Conservation (phyloP, 2,888 invertebrate genomes). For the Meteorus colon region DNA sequence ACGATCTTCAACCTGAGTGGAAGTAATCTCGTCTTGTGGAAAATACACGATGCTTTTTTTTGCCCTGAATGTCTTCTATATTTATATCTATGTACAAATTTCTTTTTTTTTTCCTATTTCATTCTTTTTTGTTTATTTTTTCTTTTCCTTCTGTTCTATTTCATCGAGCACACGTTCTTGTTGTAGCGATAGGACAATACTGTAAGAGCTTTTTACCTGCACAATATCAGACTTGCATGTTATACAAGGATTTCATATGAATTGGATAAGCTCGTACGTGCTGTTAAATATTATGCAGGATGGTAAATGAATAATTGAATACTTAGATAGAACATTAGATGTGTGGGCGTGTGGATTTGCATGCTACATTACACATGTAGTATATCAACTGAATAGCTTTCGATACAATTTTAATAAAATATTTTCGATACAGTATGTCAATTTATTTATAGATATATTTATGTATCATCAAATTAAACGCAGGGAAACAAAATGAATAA, state of each 20-base stretch:
- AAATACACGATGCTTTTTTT: background rate
- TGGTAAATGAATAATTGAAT: constrained; percentile 62
- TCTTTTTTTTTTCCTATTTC: background rate
- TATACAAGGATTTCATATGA: background rate
- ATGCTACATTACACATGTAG: background rate
- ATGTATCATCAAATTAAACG: no score
- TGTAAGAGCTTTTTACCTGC: constrained; percentile 5
- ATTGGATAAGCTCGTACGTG: constrained; percentile 33
- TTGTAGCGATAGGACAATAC: constrained; percentile 30
- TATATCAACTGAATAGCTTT: constrained; percentile 9
- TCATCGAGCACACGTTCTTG: constrained; percentile 18
- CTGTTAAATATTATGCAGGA: constrained; percentile 58
- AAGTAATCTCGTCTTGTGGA: background rate
- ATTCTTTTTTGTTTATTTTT: background rate
- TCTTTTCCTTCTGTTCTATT: background rate
- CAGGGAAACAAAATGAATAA: no score
- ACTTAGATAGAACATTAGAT: constrained; percentile 2
- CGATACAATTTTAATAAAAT: no score
- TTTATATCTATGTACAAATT: background rate
- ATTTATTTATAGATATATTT: no score
- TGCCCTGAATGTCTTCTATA: background rate
- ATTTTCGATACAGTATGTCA: no score
- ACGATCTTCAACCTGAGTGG: background rate
- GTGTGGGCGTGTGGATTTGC: background rate
- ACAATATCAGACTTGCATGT: constrained; percentile 26